Percentiles rank a stretch among this genome's conserved stretches.
These are phyloP conservation scores for Potorous gilbertii DNA, from an alignment of 2,797 vertebrate species.

Conservation along the genomic window DNA sequence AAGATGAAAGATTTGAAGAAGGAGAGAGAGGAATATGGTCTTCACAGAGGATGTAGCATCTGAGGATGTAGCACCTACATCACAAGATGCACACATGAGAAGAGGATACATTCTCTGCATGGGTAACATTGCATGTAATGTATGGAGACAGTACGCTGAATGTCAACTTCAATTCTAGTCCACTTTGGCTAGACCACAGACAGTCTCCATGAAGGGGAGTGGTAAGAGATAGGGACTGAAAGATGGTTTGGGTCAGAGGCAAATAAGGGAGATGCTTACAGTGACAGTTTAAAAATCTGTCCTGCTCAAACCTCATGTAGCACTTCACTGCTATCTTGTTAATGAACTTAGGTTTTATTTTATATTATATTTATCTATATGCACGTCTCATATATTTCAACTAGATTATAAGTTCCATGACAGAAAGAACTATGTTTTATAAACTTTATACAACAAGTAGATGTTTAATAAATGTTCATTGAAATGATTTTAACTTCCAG, in stretches of 20 bases:
- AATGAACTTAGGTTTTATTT: neutral
- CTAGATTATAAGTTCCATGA: neutral
- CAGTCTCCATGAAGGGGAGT: neutral
- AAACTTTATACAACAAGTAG: neutral
- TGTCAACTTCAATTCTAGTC: neutral
- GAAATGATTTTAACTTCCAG: neutral
- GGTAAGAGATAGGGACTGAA: neutral
- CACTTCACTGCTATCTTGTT: neutral
- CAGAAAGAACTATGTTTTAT: neutral
- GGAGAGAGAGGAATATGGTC: neutral
- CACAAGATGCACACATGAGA: neutral
- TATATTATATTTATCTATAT: neutral
- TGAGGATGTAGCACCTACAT: neutral
- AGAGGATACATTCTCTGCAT: neutral
- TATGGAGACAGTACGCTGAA: neutral
- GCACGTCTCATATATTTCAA: neutral
- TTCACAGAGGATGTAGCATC: neutral
- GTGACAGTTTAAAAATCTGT: neutral
- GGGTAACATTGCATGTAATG: neutral
- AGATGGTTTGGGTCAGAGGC: neutral
- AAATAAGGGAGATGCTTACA: neutral
- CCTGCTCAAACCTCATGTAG: neutral
- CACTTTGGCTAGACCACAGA: neutral
- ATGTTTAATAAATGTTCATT: neutral
- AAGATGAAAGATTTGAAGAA: neutral